Evolutionary conservation across 2,113 vertebrate genomes (phyloP).

Genomic region (Mixornis gularis): DNA sequence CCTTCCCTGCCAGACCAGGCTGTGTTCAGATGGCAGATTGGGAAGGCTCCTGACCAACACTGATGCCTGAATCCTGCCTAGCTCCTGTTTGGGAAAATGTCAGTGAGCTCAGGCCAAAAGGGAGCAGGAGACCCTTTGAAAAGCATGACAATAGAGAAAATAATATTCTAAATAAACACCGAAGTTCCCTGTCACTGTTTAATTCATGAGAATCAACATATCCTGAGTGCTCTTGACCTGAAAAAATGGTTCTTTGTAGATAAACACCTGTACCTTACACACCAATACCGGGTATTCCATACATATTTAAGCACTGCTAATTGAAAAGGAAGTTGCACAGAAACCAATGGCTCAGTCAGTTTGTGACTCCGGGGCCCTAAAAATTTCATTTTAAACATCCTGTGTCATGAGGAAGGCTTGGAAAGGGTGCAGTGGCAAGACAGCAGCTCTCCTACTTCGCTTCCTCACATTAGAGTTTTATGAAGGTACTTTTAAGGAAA

Average conservation of each 20-base stretch:
- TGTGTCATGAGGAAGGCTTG: neutral
- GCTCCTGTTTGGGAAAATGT: neutral
- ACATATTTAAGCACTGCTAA: neutral
- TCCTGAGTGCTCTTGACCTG: neutral
- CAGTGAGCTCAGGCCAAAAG: neutral
- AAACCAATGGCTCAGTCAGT: neutral
- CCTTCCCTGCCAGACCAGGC: neutral
- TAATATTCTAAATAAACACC: neutral
- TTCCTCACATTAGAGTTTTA: neutral
- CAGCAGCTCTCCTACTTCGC: neutral
- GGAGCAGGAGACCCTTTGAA: neutral
- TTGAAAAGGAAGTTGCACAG: neutral
- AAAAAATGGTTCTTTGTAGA: neutral
- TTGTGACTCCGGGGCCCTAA: neutral
- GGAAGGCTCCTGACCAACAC: neutral
- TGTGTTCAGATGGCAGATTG: neutral
- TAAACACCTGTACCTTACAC: neutral
- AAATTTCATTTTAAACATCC: neutral
- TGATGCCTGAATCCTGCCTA: neutral
- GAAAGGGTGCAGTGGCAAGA: neutral
- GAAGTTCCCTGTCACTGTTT: neutral
- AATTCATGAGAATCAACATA: neutral
- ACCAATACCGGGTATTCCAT: neutral
- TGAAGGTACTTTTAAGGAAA: neutral
- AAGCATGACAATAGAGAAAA: neutral